Base-by-base conservation (phyloP, 2,797 vertebrate genomes). In the Channa striata region DNA sequence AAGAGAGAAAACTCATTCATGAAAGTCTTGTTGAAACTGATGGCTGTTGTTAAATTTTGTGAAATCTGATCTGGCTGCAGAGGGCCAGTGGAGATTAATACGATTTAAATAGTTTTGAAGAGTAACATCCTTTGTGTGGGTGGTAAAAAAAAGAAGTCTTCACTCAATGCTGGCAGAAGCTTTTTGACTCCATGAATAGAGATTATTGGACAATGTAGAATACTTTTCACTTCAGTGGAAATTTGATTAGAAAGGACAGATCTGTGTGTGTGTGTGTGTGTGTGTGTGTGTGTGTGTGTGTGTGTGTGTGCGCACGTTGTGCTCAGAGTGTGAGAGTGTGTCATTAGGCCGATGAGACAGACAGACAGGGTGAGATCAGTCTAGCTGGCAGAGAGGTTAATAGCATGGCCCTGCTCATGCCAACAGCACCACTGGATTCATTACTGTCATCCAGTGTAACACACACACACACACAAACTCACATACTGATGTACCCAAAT, bases 351-450 rank as follows among this genome's bases (percentile, higher is more conserved):
- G 50, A 81, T 82, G 84, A 89, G 86, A 91, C 86, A 86, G 87
- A 87, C 90, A 86, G 90, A 86, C 89, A 78, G 82, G 86, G 83
- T 85, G 92, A 92, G 91, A 93, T 92, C 88, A 90, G 92, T 91
- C 84, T 82, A 83, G 87, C 90, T 93, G 91, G 91, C 91, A 88
- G 84, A 86, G 91, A 90, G 93, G 93, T 94, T 94, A 94, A 94
- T 93, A 94, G 92, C 86, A 84, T 93, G 88, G 87, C 91, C 90
- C 78, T 64, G 90, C 90, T 91, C 92, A 93, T 94, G 92, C 92
- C 92, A 93, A 88, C 88, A 90, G 80, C 86, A 80, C 78, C 73
- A 82, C 86, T 90, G 81, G 89, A 92, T 93, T 93, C 92, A 94
- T 94, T 94, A 93, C 78, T 72, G 87, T 82, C 75, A 84, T 82